Conservation (phyloP, 2,113 vertebrate genomes). For the Catharus bicknelli region DNA sequence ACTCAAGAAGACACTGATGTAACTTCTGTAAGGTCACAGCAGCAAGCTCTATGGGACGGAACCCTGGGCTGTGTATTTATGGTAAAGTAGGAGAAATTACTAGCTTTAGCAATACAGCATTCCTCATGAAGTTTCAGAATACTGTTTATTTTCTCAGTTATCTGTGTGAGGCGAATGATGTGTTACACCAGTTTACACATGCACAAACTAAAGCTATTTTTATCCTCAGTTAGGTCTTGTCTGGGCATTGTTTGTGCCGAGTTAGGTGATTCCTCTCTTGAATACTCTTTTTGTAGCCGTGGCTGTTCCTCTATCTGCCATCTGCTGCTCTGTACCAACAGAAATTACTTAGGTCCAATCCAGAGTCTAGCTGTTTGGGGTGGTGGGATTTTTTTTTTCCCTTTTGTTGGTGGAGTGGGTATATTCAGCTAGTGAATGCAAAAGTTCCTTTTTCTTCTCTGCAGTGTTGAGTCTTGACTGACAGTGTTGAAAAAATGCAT, state of each 20-base stretch:
- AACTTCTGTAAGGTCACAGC: not conserved
- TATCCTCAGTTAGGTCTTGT: not conserved
- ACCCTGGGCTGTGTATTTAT: not conserved
- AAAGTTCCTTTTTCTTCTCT: not conserved
- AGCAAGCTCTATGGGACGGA: not conserved
- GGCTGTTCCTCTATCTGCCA: not conserved
- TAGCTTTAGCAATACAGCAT: not conserved
- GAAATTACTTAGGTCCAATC: not conserved
- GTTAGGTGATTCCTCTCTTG: not conserved
- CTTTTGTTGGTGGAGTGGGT: not conserved
- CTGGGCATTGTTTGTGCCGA: not conserved
- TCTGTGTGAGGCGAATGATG: not conserved
- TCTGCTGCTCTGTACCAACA: not conserved
- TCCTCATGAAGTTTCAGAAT: not conserved
- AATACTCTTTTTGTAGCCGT: not conserved
- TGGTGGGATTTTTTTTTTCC: not conserved
- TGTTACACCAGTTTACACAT: not conserved
- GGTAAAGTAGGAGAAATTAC: not conserved
- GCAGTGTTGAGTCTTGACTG: not conserved
- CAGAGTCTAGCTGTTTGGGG: not conserved
- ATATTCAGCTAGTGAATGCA: not conserved
- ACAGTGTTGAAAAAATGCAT: not conserved
- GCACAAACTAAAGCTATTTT: not conserved
- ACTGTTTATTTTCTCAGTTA: not conserved
- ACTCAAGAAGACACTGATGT: not conserved